These are phyloP conservation scores for Luffia ferchaultella DNA, from an alignment of 2,888 invertebrate genomes.

Conservation along the genomic window DNA sequence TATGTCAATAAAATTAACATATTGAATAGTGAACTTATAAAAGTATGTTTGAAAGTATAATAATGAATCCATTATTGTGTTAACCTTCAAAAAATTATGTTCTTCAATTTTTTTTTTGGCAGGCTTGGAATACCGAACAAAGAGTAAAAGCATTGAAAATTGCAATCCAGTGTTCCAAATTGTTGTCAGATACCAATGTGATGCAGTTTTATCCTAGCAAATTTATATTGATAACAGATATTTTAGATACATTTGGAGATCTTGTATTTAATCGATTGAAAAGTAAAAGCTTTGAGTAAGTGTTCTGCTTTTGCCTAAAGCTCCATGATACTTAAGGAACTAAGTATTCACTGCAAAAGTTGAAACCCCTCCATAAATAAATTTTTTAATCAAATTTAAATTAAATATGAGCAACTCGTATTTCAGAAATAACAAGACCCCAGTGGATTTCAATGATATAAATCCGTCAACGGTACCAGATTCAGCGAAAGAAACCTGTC, in stretches of 20 bases:
- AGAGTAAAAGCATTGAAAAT: constrained; percentile 96
- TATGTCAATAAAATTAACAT: constrained; percentile 89
- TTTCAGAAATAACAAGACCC: too few species aligned
- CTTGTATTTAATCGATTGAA: constrained; percentile 86
- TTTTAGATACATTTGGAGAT: constrained; percentile 93
- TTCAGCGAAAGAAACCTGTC: constrained; percentile 92
- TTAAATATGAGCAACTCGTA: constrained; percentile 15
- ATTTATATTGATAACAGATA: constrained; percentile 95
- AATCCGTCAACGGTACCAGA: constrained; percentile 83
- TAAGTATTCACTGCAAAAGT: too few species aligned
- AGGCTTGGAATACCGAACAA: constrained; percentile 95
- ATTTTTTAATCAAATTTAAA: constrained; percentile 9
- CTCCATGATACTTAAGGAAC: background rate
- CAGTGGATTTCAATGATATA: too few species aligned
- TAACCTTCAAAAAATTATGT: background rate
- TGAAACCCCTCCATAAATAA: too few species aligned
- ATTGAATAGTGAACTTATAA: constrained; percentile 88
- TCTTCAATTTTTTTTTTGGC: too few species aligned
- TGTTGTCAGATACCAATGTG: constrained; percentile 87
- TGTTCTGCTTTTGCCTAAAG: constrained; percentile 2
- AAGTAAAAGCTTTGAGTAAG: constrained; percentile 69
- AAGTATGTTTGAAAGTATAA: constrained; percentile 42
- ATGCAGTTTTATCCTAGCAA: constrained; percentile 98
- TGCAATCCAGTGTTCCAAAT: constrained; percentile 95
- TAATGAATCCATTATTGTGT: constrained; percentile 1